Conservation (phyloP, 2,113 vertebrate genomes). For the Pelecanus crispus region DNA sequence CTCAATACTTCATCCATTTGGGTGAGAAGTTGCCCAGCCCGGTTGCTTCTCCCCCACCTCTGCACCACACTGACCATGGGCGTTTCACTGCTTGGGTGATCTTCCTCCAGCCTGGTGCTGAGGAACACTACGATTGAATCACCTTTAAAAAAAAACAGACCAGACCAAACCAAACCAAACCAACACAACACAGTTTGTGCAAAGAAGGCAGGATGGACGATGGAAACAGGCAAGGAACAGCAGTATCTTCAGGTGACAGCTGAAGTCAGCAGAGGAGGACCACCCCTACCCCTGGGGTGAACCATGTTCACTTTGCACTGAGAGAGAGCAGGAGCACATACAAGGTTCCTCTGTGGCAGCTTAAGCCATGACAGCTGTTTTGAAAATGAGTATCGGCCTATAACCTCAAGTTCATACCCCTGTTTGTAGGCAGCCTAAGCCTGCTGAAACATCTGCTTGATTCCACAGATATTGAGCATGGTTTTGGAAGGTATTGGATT, state of each 20-base stretch:
- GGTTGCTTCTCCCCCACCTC: background rate
- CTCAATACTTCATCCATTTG: background rate
- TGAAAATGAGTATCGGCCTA: background rate
- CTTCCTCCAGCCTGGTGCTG: background rate
- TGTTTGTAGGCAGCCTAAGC: background rate
- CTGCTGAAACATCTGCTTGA: background rate
- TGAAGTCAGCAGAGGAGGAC: background rate
- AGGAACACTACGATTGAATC: background rate
- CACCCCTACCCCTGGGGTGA: accelerated
- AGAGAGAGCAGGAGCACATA: background rate
- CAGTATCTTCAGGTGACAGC: background rate
- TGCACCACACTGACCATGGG: background rate
- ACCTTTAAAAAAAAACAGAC: background rate
- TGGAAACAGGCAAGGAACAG: background rate
- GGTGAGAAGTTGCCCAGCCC: background rate
- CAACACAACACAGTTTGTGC: background rate
- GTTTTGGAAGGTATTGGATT: background rate
- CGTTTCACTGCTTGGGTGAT: background rate
- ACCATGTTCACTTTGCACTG: background rate
- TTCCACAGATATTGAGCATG: background rate
- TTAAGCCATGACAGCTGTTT: background rate
- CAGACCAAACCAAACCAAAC: background rate
- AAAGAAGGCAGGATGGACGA: background rate
- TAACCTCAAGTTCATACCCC: background rate
- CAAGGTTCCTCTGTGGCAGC: background rate